Evolutionary conservation across 2,888 invertebrate genomes (phyloP).

Genomic region (Dasysyrphus tricinctus): DNA sequence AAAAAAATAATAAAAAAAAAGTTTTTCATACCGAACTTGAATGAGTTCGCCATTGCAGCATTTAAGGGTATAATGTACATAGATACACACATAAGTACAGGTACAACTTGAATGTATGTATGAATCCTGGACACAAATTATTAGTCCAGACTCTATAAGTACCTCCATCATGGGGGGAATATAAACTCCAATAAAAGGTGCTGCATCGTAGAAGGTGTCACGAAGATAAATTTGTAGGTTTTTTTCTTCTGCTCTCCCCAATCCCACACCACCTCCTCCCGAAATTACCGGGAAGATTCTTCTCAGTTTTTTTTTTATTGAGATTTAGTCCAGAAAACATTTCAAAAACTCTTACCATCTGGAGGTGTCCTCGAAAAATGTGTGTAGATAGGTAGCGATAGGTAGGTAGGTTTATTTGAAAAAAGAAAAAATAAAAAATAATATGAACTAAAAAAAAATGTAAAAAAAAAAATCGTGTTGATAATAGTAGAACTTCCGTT

Average conservation of each 20-base stretch:
- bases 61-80: slow-evolving; percentile 2
- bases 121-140: slow-evolving; percentile 55
- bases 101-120: neutral
- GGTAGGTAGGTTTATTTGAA: slow-evolving; percentile 12
- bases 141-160: slow-evolving; percentile 59
- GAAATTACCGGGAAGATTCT: slow-evolving; percentile 1
- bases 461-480: slow-evolving; percentile 41
- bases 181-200: slow-evolving; percentile 39
- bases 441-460: slow-evolving; percentile 3
- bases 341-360: slow-evolving; percentile 45
- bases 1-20: neutral
- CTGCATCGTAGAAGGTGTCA: slow-evolving; percentile 56
- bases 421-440: slow-evolving; percentile 29
- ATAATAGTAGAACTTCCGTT: slow-evolving; percentile 67
- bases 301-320: slow-evolving; percentile 54
- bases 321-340: slow-evolving; percentile 61
- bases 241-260: neutral
- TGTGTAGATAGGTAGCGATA: slow-evolving; percentile 12
- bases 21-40: slow-evolving; percentile 36
- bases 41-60: slow-evolving; percentile 36
- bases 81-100: neutral
- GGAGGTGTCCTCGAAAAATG: slow-evolving; percentile 62
- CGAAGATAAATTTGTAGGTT: slow-evolving; percentile 51
- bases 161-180: neutral
- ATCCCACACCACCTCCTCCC: neutral